Evolutionary conservation across 2,888 invertebrate genomes (phyloP), one percentile per base, ranked within the genome.

Genomic region (Cosmia trapezina): DNA sequence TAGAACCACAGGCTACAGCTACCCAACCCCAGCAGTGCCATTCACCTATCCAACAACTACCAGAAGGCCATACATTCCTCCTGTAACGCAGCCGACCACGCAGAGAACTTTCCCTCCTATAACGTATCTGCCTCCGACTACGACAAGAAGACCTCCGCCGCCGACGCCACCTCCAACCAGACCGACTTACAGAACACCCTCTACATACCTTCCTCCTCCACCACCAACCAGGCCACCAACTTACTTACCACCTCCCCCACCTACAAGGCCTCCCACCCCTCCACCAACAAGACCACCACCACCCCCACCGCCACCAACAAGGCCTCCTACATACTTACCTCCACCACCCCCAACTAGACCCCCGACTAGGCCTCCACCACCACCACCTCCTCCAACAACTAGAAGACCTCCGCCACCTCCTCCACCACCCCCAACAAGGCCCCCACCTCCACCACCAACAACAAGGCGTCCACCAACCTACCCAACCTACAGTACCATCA

Each of bases 1-100:
- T 57, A 83, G 83, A 73, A 88, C 87, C 0, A 89, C 87, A 4
- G 88, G 88, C 0, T 89, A 88, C 57, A 81, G 73, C 2, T 88
- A 88, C 66, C 87, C 84, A 12, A 80, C 84, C 70, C 66, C 87
- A 78, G 41, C 53, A 41, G 70, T 81, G 8, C 70, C 84, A 0
- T 86, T 85, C 9, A 83, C 86, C 28, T 85, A 83, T 56, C 84
- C 86, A 51, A 83, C 87, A 0, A 82, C 87, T 1, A 78, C 78
- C 5, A 65, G 60, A 37, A 73, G 61, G 11, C 78, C 78, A 1
- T 75, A 75, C 17, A 33, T 75, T 33, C 76, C 76, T 37, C 75
- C 76, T 33, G 60, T 69, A 33, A 77, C 78, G n/a, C 76, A 75
- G 33, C 62, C 76, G 2, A 76, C 75, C 11, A 67, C 78, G 7